Conservation (phyloP, 53 echinoderm and acorn worm genomes). For the Antedon mediterranea region DNA sequence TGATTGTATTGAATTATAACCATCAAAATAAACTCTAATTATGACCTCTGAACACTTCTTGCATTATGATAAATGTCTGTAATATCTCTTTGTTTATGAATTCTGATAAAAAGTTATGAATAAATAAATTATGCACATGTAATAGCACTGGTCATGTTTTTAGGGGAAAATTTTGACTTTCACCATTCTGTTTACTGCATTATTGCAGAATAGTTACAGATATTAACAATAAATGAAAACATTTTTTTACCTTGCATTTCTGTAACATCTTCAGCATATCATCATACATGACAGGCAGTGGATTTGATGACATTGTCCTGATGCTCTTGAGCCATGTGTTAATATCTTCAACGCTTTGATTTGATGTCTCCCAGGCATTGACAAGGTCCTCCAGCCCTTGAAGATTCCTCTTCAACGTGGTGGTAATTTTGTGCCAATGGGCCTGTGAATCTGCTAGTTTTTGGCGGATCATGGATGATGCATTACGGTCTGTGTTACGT, state of each 20-base stretch:
- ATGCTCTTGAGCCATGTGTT: constrained; percentile 59
- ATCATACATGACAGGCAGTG: constrained; percentile 54
- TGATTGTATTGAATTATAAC: too few species aligned
- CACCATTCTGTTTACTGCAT: too few species aligned
- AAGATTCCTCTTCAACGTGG: constrained; percentile 33
- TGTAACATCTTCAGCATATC: constrained; percentile 54
- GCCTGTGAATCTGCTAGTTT: constrained; percentile 62
- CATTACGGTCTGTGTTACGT: constrained; percentile 47
- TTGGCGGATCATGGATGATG: constrained; percentile 50
- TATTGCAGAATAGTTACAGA: too few species aligned
- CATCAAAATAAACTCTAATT: too few species aligned
- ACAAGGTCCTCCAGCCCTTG: constrained; percentile 45
- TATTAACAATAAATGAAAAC: too few species aligned
- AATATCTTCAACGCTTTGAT: constrained; percentile 47
- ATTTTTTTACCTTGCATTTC: constrained; percentile 34
- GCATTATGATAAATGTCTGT: too few species aligned
- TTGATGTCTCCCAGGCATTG: constrained; percentile 58
- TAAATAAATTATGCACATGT: too few species aligned
- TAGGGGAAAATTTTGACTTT: too few species aligned
- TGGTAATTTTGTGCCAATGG: constrained; percentile 70
- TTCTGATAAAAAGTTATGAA: too few species aligned
- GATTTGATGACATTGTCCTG: constrained; percentile 29
- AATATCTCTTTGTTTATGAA: too few species aligned
- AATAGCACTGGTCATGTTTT: too few species aligned
- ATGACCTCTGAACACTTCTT: too few species aligned